These are phyloP conservation scores for Harmothoe impar DNA, from an alignment of 2,888 invertebrate genomes.

Conservation along the genomic window DNA sequence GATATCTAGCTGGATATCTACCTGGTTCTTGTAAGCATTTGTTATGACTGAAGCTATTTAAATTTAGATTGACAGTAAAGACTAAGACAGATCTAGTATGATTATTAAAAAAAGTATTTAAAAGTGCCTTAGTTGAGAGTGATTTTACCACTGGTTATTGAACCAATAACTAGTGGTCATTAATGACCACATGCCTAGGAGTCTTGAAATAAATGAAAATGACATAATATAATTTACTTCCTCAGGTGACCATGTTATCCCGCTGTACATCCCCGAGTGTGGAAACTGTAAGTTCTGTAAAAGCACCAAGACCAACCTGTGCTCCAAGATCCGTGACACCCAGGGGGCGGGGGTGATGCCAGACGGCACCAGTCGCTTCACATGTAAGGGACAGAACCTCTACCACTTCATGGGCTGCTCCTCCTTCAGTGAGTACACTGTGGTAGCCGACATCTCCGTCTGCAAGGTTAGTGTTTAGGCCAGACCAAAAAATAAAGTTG, in stretches of 20 bases:
- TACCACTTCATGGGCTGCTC: slow-evolving; percentile 83
- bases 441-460: slow-evolving; percentile 89
- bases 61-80: no score
- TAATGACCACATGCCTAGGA: no score
- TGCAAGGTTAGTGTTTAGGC: slow-evolving; percentile 88
- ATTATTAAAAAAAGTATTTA: no score
- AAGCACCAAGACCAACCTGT: slow-evolving; percentile 97
- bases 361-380: slow-evolving; percentile 83
- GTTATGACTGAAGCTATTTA: no score
- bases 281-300: slow-evolving; percentile 97
- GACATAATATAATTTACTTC: slow-evolving; percentile 41
- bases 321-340: slow-evolving; percentile 90
- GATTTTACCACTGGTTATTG: no score
- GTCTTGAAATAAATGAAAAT: no score
- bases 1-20: no score
- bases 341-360: slow-evolving; percentile 83
- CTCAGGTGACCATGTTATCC: slow-evolving; percentile 96
- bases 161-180: no score
- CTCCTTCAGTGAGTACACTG: slow-evolving; percentile 84
- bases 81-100: no score
- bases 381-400: slow-evolving; percentile 82
- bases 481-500: no score
- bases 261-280: slow-evolving; percentile 98
- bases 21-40: no score
- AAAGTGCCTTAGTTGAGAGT: no score